These are phyloP conservation scores for Theocolax elegans DNA, from an alignment of 1,140 invertebrate genomes.

Conservation along the genomic window DNA sequence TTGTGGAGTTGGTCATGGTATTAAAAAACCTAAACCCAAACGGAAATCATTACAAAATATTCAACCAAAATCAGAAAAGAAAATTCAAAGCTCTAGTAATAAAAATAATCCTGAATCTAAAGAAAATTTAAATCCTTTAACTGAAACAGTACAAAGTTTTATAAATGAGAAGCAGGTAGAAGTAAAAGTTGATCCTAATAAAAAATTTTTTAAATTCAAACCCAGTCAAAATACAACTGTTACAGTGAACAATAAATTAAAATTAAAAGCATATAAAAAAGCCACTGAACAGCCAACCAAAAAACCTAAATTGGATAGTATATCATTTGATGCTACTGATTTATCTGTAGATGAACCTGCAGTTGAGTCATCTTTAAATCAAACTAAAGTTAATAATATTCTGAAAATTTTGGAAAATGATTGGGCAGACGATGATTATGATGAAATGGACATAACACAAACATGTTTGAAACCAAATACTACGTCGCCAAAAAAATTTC, in stretches of 20 bases:
- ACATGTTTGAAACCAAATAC: constrained; percentile 25
- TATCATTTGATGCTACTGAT: constrained; percentile 54
- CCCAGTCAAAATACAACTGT: constrained; percentile 51
- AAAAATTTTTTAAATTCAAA: constrained; percentile 59
- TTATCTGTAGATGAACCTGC: constrained; percentile 54
- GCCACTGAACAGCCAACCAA: constrained; percentile 36
- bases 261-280: constrained; percentile 42
- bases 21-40: constrained; percentile 58
- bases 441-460: constrained; percentile 47
- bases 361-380: constrained; percentile 45
- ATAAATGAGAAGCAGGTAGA: constrained; percentile 8
- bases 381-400: constrained; percentile 50
- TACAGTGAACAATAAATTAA: constrained; percentile 41
- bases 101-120: background rate
- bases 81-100: background rate
- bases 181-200: constrained; percentile 50
- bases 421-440: constrained; percentile 61
- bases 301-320: constrained; percentile 31
- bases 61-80: background rate
- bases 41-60: constrained; percentile 18
- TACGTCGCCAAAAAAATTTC: constrained; percentile 35
- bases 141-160: background rate
- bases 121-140: background rate
- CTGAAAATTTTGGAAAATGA: constrained; percentile 60
- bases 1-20: constrained; percentile 58